Percentiles rank a stretch among this genome's conserved stretches.
Evolutionary conservation across 2,888 invertebrate species (phyloP).

Genomic region (Hedychridium roseum): DNA sequence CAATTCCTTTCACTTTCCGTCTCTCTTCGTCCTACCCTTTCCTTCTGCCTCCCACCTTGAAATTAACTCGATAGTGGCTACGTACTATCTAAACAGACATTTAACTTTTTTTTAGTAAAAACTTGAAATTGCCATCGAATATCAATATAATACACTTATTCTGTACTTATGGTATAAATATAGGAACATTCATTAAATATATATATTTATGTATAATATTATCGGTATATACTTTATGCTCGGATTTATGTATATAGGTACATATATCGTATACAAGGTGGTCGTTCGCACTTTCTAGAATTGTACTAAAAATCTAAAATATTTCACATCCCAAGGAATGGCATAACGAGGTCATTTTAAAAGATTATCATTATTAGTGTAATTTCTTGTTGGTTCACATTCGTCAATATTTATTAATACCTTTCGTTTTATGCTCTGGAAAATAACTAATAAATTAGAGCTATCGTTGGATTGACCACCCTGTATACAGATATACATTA

Average conservation of each 20-base stretch:
- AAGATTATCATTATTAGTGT: too few species aligned
- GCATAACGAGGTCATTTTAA: too few species aligned
- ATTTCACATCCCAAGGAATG: too few species aligned
- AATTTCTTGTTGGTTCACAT: too few species aligned
- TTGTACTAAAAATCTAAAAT: too few species aligned
- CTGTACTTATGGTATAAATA: conserved; percentile 61
- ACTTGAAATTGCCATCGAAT: conserved; percentile 62
- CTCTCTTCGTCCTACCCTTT: conserved; percentile 19
- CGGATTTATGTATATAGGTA: conserved; percentile 28
- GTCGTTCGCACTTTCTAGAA: too few species aligned
- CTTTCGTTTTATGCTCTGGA: too few species aligned
- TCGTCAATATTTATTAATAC: too few species aligned
- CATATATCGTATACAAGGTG: conserved; percentile 13
- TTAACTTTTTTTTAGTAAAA: conserved; percentile 56
- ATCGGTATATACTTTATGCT: conserved; percentile 47
- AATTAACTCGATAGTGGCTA: conserved; percentile 38
- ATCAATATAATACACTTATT: conserved; percentile 61
- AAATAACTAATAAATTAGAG: too few species aligned
- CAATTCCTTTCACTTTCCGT: conserved; percentile 15
- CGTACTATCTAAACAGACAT: conserved; percentile 55
- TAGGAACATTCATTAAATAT: conserved; percentile 65
- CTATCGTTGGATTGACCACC: too few species aligned
- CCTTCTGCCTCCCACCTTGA: conserved; percentile 28
- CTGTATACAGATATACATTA: conserved; percentile 51
- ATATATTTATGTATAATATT: conserved; percentile 53